A percentile compares a stretch with the other conserved stretches of the same genome.
These are phyloP conservation scores for Caenorhabditis zanzibari DNA, from an alignment of 2,888 invertebrate genomes.

Conservation along the genomic window DNA sequence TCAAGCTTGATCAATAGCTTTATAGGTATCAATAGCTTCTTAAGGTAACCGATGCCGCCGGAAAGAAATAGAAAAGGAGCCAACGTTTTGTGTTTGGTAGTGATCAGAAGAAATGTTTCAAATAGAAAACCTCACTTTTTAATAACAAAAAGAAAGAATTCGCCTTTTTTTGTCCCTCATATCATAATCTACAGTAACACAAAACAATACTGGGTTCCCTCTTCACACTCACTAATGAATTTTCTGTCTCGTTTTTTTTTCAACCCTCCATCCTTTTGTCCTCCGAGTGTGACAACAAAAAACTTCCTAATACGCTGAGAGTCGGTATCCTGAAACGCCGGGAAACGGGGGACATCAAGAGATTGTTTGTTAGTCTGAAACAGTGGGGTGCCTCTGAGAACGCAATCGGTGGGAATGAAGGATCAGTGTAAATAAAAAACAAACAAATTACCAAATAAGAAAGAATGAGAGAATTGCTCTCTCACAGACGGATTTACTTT, in stretches of 20 bases:
- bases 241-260: conserved; percentile 51
- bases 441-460: not conserved
- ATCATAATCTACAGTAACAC: conserved; percentile 63
- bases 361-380: conserved; percentile 30
- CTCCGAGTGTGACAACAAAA: conserved; percentile 30
- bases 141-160: conserved; percentile 34
- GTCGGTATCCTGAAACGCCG: conserved; percentile 45
- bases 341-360: conserved; percentile 1
- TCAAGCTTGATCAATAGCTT: conserved; percentile 32
- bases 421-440: conserved; percentile 20
- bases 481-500: conserved; percentile 41
- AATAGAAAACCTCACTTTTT: conserved; percentile 10
- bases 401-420: conserved; percentile 13
- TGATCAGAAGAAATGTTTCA: not conserved
- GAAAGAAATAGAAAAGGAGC: not conserved
- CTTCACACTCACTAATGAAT: conserved; percentile 57
- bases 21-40: conserved; percentile 33
- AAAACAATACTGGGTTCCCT: conserved; percentile 55
- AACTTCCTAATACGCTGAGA: conserved; percentile 51
- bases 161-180: conserved; percentile 27
- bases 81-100: conserved; percentile 3
- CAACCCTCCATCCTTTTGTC: conserved; percentile 48
- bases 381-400: conserved; percentile 37
- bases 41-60: conserved; percentile 47
- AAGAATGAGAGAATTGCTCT: conserved; percentile 9